Evolutionary conservation across 2,888 invertebrate genomes (phyloP), one percentile per base, ranked within the genome.

Genomic region (Pegoplata infirma): DNA sequence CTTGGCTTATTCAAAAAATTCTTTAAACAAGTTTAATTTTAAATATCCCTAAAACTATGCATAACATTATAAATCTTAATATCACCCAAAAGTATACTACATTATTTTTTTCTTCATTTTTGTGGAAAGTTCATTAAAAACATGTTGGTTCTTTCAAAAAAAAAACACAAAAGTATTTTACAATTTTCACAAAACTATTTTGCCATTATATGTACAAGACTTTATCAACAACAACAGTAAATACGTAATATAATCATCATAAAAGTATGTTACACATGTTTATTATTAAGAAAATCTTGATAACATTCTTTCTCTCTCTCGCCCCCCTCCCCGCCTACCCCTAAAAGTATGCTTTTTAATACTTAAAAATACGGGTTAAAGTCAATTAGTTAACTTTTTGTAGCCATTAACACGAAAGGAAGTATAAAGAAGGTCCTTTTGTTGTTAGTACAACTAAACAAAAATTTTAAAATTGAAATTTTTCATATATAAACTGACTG

Each of bases 351-450:
- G 40, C 63, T 56, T 58, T n/a, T n/a, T 63, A 49, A 28, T 16
- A 28, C 7, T 36, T 56, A 36, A 14, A 5, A 72, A 32, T 47
- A 68, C 36, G 77, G 67, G 68, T 73, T 77, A 68, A 73, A 67
- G 72, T 72, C 77, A 73, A 73, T 77, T 77, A 77, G 72, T 76
- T 72, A 44, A 36, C 36, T 40, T 40, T 40, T 40, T 40, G 36
- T n/a, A 40, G 36, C 36, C 36, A 40, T 40, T 40, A 40, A 40
- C 36, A 40, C n/a, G 36, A 40, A 40, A 12, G 36, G n/a, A 3
- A 25, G 5, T 12, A n/a, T 12, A 12, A 36, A 36, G 3, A 36
- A 40, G n/a, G 36, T 40, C 36, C 36, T 40, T 40, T 40, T 40
- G 1, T 32, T 32, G 32, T 12, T 40, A 40, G n/a, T n/a, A 40